A percentile compares a stretch with the other conserved stretches of the same genome.
Conservation (phyloP, 1,140 invertebrate species). For the Nephila pilipes region DNA sequence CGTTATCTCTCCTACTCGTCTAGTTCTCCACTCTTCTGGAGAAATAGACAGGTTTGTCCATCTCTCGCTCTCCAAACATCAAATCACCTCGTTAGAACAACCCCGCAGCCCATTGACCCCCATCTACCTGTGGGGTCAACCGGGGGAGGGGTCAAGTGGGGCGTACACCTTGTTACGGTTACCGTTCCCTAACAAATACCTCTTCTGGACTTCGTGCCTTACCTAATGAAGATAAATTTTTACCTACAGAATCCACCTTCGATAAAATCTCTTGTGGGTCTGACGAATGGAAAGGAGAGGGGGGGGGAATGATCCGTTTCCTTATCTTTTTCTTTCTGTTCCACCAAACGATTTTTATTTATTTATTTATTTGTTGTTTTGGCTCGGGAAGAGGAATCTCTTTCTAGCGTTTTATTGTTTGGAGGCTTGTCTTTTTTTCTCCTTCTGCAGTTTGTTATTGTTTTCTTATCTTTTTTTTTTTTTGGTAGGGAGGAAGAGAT, state of each 20-base stretch:
- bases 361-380: background rate
- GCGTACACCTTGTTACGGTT: slow-evolving; percentile 29
- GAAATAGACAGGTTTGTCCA: background rate
- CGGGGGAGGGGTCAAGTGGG: slow-evolving; percentile 11
- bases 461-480: background rate
- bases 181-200: background rate
- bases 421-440: background rate
- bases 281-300: background rate
- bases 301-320: background rate
- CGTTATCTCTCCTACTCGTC: background rate
- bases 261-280: slow-evolving; percentile 25
- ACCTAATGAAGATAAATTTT: slow-evolving; percentile 39
- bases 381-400: background rate
- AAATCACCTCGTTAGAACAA: slow-evolving; percentile 28
- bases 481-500: background rate
- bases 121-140: slow-evolving; percentile 22
- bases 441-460: background rate
- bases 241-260: background rate
- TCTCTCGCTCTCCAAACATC: background rate
- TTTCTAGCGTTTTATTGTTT: slow-evolving; percentile 1
- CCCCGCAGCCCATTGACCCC: slow-evolving; percentile 19
- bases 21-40: background rate
- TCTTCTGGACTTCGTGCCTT: background rate
- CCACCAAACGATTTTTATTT: slow-evolving; percentile 7
- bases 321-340: background rate